Evolutionary conservation across 2,888 invertebrate genomes (phyloP).

Genomic region (Epiblema foenella): DNA sequence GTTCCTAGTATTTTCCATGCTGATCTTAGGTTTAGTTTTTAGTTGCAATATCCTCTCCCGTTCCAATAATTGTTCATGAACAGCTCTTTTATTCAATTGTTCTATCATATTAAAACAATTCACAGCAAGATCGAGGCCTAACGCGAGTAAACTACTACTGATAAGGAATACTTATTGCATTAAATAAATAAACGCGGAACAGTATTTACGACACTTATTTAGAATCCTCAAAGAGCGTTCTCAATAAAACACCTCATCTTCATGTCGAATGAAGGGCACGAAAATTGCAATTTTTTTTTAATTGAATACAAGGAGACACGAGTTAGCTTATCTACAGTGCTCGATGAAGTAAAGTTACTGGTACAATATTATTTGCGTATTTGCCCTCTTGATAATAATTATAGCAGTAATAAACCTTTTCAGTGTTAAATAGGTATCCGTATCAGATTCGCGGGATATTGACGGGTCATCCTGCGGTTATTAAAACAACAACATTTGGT

Average conservation of each 20-base stretch:
- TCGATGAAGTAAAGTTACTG: constrained; percentile 55
- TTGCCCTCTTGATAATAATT: constrained; percentile 67
- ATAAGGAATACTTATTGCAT: constrained; percentile 16
- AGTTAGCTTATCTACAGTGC: constrained; percentile 57
- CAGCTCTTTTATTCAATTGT: constrained; percentile 67
- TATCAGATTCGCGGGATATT: constrained; percentile 40
- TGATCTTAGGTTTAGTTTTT: constrained; percentile 62
- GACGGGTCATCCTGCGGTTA: constrained; percentile 39
- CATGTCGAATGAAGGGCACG: constrained; percentile 29
- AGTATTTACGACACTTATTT: constrained; percentile 21
- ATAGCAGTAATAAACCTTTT: constrained; percentile 39
- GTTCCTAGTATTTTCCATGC: constrained; percentile 67
- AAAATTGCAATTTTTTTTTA: constrained; percentile 13
- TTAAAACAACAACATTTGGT: constrained; percentile 39
- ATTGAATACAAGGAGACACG: constrained; percentile 49
- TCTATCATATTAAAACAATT: constrained; percentile 64
- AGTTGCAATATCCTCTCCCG: constrained; percentile 63
- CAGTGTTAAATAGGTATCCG: constrained; percentile 38
- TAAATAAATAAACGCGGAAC: constrained; percentile 5
- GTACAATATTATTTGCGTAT: constrained; percentile 64
- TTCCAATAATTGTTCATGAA: constrained; percentile 71
- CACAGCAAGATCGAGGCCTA: constrained; percentile 21
- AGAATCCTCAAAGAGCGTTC: background rate
- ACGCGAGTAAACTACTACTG: constrained; percentile 19
- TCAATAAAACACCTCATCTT: constrained; percentile 20